A percentile compares a stretch with the other conserved stretches of the same genome.
phyloP scores from a whole-genome alignment of 2,888 invertebrate genomes.

The Steinernema hermaphroditum region DNA sequence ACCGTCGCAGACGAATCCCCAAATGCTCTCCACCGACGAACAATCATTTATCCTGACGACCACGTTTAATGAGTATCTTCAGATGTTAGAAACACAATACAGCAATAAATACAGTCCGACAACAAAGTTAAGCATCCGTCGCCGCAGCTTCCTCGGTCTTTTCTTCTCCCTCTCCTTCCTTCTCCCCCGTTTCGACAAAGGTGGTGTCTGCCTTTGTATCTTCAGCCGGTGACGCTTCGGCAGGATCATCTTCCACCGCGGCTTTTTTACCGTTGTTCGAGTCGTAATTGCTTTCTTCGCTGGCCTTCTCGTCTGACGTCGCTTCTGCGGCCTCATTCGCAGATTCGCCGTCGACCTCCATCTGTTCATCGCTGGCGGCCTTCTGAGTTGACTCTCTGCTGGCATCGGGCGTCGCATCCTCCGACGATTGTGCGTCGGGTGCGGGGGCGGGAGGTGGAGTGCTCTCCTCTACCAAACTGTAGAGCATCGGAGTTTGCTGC shows the following conservation, averaged over 20 bases:
- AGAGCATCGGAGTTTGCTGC: slow-evolving; percentile 49
- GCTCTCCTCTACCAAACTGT: slow-evolving; percentile 37
- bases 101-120: neutral
- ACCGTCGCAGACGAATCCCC: neutral
- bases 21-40: neutral
- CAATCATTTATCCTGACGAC: neutral
- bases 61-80: slow-evolving; percentile 22
- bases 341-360: too few species aligned
- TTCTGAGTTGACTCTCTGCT: neutral
- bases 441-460: neutral
- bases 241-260: too few species aligned
- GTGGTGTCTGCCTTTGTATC: too few species aligned
- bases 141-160: neutral
- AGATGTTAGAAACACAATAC: neutral
- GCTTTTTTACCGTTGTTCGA: too few species aligned
- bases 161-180: neutral
- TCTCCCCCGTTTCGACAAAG: neutral
- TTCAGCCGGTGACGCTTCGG: too few species aligned
- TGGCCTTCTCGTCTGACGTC: neutral
- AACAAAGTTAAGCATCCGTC: neutral
- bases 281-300: neutral
- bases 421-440: neutral
- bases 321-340: neutral
- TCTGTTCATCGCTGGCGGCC: too few species aligned
- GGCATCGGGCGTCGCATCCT: neutral